A percentile compares a stretch with the other conserved stretches of the same genome.
Evolutionary conservation across 2,113 vertebrate genomes (phyloP).

Genomic region (Poeciliopsis occidentalis): DNA sequence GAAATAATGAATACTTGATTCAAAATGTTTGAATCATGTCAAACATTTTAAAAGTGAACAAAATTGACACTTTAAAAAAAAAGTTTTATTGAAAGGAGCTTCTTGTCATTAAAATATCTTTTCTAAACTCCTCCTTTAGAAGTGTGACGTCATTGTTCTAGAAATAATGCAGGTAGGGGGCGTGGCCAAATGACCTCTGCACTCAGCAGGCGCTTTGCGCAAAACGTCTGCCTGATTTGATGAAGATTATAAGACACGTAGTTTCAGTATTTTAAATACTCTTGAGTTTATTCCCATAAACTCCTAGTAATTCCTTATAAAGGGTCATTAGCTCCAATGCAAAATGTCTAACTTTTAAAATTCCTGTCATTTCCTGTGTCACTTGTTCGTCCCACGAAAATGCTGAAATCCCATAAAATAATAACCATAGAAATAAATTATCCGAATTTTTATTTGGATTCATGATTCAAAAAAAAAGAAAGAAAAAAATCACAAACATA

Average conservation of each 20-base stretch:
- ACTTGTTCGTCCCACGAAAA: neutral
- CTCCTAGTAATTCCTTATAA: neutral
- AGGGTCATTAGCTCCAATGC: neutral
- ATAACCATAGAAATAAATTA: neutral
- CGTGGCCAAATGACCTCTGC: neutral
- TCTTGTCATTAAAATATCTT: neutral
- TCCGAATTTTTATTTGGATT: neutral
- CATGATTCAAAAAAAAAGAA: neutral
- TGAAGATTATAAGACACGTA: too few relatives aligned
- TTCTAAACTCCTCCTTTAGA: too few relatives aligned
- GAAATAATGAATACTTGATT: neutral
- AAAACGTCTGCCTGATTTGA: too few relatives aligned
- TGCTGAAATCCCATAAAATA: neutral
- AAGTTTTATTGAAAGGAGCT: neutral
- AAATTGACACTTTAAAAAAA: neutral
- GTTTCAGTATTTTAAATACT: neutral
- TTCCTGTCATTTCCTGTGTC: neutral
- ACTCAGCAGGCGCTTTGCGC: neutral
- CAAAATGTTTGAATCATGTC: neutral
- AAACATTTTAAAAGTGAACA: neutral
- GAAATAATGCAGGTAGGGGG: neutral
- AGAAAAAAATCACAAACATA: neutral
- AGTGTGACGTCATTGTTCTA: too few relatives aligned
- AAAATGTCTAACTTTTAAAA: neutral
- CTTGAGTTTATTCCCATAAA: neutral